A percentile compares a stretch with the other conserved stretches of the same genome.
These are phyloP conservation scores for Arion vulgaris DNA, from an alignment of 1,140 invertebrate species.

Conservation along the genomic window DNA sequence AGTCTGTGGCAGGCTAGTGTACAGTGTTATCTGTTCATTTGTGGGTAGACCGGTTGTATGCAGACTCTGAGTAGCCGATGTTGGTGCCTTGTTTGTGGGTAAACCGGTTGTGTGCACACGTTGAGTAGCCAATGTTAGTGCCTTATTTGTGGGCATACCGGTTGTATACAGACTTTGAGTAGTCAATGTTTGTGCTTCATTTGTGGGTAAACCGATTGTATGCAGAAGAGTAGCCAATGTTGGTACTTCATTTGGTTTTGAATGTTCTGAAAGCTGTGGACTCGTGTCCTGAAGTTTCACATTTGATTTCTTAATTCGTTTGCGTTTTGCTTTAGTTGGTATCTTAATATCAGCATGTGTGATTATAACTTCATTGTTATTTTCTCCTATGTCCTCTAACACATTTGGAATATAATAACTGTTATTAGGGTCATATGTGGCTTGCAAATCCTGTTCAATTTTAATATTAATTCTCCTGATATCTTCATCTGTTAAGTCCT, in stretches of 20 bases:
- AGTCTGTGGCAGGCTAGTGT: background rate
- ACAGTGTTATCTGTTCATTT: background rate
- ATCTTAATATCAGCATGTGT: background rate
- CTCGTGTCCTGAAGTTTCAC: background rate
- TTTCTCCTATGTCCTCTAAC: background rate
- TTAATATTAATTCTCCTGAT: conserved; percentile 12
- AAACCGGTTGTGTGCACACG: too few species aligned
- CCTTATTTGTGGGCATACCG: background rate
- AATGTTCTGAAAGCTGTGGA: background rate
- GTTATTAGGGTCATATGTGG: background rate
- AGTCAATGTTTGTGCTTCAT: background rate
- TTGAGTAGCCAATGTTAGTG: background rate
- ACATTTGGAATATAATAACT: conserved; percentile 18
- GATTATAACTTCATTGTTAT: background rate
- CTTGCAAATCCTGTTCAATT: conserved; percentile 1
- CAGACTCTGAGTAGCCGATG: background rate
- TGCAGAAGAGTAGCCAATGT: background rate
- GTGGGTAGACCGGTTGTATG: too few species aligned
- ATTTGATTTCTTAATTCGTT: background rate
- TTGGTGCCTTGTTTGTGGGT: background rate
- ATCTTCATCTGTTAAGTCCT: conserved; percentile 2
- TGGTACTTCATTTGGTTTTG: background rate
- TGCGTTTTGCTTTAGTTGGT: too few species aligned
- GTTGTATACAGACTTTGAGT: background rate
- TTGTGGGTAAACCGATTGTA: too few species aligned